phyloP scores from a whole-genome alignment of 1,140 invertebrate genomes.

The Drosophila guanche region DNA sequence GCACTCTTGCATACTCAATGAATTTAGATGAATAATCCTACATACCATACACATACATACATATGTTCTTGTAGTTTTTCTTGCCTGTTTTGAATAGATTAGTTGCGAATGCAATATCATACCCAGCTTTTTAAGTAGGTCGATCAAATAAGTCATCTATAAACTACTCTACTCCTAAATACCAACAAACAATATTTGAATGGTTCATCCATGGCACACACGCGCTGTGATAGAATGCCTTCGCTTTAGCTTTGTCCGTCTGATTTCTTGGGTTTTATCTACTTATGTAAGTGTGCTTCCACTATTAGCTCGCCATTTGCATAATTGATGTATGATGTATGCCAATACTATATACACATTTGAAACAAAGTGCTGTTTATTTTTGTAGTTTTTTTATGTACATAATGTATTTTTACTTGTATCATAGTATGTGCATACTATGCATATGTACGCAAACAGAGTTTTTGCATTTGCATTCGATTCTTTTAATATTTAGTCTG shows the following conservation, averaged over 20 bases:
- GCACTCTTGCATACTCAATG: no score
- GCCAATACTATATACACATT: conserved; percentile 1
- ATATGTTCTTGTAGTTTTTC: no score
- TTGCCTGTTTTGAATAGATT: neutral
- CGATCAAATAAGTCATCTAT: neutral
- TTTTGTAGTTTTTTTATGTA: conserved; percentile 9
- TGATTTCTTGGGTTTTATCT: neutral
- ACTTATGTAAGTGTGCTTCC: no score
- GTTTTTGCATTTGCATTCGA: conserved; percentile 12
- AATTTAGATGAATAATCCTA: no score
- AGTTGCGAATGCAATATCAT: neutral
- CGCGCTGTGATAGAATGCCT: conserved; percentile 5
- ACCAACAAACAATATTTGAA: neutral
- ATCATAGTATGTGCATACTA: neutral
- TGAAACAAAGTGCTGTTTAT: conserved; percentile 5
- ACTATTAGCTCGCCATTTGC: neutral
- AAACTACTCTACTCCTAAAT: neutral
- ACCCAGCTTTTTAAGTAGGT: neutral
- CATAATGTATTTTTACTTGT: conserved; percentile 13
- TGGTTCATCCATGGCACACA: neutral
- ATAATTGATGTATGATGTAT: neutral
- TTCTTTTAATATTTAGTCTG: conserved; percentile 30
- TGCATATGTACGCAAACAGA: conserved; percentile 8
- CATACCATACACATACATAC: no score
- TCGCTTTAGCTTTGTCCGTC: conserved; percentile 15